Evolutionary conservation across 2,888 invertebrate species (phyloP), one percentile per base, ranked within the genome.

Genomic region (Germaria angustata): DNA sequence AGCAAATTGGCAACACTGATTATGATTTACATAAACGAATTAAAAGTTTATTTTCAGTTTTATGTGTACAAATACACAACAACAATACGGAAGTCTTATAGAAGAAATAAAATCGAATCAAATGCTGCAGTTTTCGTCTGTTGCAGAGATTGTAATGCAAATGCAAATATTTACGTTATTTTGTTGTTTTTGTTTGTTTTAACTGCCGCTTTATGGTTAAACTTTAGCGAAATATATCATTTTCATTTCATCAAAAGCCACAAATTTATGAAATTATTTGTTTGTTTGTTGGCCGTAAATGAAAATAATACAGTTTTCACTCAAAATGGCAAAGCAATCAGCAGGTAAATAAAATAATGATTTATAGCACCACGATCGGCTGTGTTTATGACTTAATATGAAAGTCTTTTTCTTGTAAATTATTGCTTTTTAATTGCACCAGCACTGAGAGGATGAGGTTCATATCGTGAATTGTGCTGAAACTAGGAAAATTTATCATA

Each of bases 181-280:
- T 66, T 22, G 22, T 11, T 28, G 7, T 53, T 68, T 36, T 44
- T n/a, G n/a, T n/a, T 22, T 34, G 28, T 46, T 57, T 44, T 66
- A 9, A 22, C 20, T 44, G 44, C 22, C 39, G 22, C 46, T 32
- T 73, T 51, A 63, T 34, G 61, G 28, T 32, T 63, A 51, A 41
- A 41, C n/a, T n/a, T 20, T 73, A 41, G 15, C 32, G 13, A 36
- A 17, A 44, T 53, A 39, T 76, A 68, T 76, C 66, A 76, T 76
- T 76, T 68, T 41, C 68, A 59, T 53, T 57, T 73, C 53, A 51
- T 68, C 66, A 46, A 46, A 66, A 59, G 51, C 66, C 76, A 68
- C 76, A 76, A 57, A 76, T 68, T 76, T 49, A 68, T 59, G 66
- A 76, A 76, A 76, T 59, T 36, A 53, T 73, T 73, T 73, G 72